Evolutionary conservation across 2,113 vertebrate genomes (phyloP).

Genomic region (Myxocyprinus asiaticus): DNA sequence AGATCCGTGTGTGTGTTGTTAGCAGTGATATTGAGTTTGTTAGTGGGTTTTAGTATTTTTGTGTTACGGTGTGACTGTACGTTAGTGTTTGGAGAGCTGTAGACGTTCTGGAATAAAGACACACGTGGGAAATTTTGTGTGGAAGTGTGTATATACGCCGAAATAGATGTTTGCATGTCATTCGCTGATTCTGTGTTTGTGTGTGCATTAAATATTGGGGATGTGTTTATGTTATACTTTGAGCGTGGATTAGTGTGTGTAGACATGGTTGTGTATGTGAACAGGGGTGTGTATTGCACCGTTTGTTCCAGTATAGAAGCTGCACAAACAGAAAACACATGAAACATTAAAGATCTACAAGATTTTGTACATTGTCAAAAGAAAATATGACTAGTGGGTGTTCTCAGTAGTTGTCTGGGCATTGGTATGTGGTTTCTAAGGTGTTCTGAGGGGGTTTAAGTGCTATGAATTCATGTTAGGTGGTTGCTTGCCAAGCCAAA

Average conservation of each 20-base stretch:
- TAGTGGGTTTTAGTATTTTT: slow-evolving; percentile 40
- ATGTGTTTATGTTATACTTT: background rate
- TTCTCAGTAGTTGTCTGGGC: no score
- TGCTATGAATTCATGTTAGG: no score
- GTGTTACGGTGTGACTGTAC: background rate
- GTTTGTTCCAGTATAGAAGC: background rate
- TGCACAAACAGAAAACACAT: background rate
- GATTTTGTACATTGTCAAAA: no score
- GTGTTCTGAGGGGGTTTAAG: no score
- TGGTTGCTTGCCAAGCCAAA: no score
- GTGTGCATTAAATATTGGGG: no score
- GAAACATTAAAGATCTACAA: background rate
- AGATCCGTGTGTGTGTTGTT: background rate
- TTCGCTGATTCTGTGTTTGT: background rate
- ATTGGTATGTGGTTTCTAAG: no score
- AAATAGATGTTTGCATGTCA: background rate
- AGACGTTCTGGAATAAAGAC: background rate
- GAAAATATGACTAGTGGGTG: no score
- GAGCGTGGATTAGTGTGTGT: background rate
- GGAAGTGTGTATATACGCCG: no score
- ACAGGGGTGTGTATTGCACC: background rate
- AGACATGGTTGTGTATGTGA: background rate
- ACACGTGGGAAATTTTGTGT: background rate
- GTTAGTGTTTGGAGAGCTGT: background rate
- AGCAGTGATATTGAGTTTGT: background rate